Evolutionary conservation across 2,113 vertebrate species (phyloP).

Genomic region (Gambusia holbrooki): DNA sequence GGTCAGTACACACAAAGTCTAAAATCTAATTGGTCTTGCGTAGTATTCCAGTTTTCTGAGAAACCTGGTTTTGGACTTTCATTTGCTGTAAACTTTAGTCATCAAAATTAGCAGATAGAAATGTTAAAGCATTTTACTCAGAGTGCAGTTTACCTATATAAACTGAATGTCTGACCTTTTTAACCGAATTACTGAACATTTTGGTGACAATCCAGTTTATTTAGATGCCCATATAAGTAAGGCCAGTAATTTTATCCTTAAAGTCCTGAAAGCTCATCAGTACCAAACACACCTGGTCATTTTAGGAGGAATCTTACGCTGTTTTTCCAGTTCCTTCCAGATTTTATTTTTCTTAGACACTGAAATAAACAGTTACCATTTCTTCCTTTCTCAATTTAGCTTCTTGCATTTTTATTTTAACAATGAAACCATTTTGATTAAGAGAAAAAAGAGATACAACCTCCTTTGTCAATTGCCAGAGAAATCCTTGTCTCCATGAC

Average conservation of each 20-base stretch:
- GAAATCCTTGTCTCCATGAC: conserved; percentile 36
- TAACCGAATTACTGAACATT: too few relatives aligned
- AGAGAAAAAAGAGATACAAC: neutral
- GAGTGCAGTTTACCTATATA: too few relatives aligned
- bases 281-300: neutral
- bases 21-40: neutral
- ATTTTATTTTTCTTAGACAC: conserved; percentile 15
- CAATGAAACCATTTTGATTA: conserved; percentile 19
- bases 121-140: too few relatives aligned
- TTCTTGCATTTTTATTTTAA: conserved; percentile 32
- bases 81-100: too few relatives aligned
- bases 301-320: neutral
- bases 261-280: conserved; percentile 15
- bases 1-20: too few relatives aligned
- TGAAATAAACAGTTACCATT: conserved; percentile 21
- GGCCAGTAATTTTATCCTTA: neutral
- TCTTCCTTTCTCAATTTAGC: conserved; percentile 17
- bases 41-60: too few relatives aligned
- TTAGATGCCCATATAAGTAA: neutral
- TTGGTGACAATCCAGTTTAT: too few relatives aligned
- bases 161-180: too few relatives aligned
- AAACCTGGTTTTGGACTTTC: too few relatives aligned
- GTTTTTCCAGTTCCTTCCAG: neutral
- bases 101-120: too few relatives aligned
- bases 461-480: conserved; percentile 33